phyloP scores from a whole-genome alignment of 2,888 invertebrate genomes.

The Drosophila algonquin region DNA sequence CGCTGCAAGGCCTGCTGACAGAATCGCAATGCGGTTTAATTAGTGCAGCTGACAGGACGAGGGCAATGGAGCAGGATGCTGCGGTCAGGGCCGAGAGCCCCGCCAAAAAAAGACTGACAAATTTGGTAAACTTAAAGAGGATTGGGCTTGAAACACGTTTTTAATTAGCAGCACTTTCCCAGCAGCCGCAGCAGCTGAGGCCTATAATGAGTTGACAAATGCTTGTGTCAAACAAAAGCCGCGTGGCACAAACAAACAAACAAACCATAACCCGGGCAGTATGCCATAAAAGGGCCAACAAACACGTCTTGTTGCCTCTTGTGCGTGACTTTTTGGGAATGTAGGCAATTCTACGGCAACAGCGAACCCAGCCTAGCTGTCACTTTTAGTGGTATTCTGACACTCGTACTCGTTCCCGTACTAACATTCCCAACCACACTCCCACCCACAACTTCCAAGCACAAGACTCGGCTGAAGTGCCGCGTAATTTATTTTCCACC shows the following conservation, averaged over 20 bases:
- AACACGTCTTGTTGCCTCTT: conserved; percentile 42
- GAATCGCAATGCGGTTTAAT: conserved; percentile 52
- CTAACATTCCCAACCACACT: neutral
- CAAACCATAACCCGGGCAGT: conserved; percentile 2
- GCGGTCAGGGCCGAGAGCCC: neutral
- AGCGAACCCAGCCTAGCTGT: conserved; percentile 15
- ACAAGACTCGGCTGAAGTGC: conserved; percentile 43
- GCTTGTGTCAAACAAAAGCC: conserved; percentile 41
- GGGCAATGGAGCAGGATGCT: neutral
- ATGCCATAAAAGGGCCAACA: neutral
- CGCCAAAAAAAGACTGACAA: conserved; percentile 10
- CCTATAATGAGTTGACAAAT: conserved; percentile 62
- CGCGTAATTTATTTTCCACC: conserved; percentile 58
- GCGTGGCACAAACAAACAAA: conserved; percentile 23
- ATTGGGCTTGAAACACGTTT: conserved; percentile 55
- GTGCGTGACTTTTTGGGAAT: conserved; percentile 44
- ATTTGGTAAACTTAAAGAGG: conserved; percentile 17
- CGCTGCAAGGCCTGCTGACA: conserved; percentile 6
- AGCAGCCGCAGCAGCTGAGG: conserved; percentile 22
- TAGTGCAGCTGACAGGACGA: conserved; percentile 41
- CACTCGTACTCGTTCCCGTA: conserved; percentile 4
- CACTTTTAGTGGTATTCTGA: conserved; percentile 17
- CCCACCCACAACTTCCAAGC: conserved; percentile 28
- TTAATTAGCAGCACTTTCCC: conserved; percentile 61
- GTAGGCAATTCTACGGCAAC: conserved; percentile 37